Base-by-base conservation (phyloP, 2,888 invertebrate genomes). In the Neoitamus cyanurus region DNA sequence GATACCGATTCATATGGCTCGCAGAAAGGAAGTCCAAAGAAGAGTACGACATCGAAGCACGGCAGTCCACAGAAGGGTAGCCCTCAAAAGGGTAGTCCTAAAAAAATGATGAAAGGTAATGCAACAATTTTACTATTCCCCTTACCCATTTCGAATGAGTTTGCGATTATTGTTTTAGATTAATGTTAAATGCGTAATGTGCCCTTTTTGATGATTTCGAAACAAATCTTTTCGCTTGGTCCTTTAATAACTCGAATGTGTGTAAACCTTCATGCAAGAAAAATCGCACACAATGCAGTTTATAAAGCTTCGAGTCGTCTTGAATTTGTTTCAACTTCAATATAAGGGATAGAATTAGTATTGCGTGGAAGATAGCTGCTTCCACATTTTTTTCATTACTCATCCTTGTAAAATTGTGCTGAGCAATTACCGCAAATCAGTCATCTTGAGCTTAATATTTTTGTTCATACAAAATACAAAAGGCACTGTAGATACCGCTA, bases 41-140 rank as follows among this genome's bases (percentile, higher is more conserved):
- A 92, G 89, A 90, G 91, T 84, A 89, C 91, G 83, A 88, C 91
- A 85, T 90, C 91, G 72, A 88, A 91, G 73, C 92, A 92, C 87
- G 92, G 91, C 73, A 92, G 92, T 86, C 92, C 92, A 11, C 92
- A 92, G 87, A 93, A 93, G 90, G 91, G 92, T 83, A 92, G 92
- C 87, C 92, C 92, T 58, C 90, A 91, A 85, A 93, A 93, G 88
- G 92, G 92, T 86, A 93, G 93, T 87, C 93, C 93, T 68, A 94
- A 94, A 89, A 93, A 92, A 88, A 90, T 90, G 78, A 88, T 90
- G 84, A 93, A 91, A 90, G 87, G 91, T 91, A 37, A 37, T 69
- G 82, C 13, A 36, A 28, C 11, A 28, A 30, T 70, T 30, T 42
- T 42, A 20, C 11, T 25, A 6, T 69, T 11, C 4, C 20, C 25